These are phyloP conservation scores for Xiphophorus hellerii DNA, from an alignment of 2,113 vertebrate genomes.

Conservation along the genomic window DNA sequence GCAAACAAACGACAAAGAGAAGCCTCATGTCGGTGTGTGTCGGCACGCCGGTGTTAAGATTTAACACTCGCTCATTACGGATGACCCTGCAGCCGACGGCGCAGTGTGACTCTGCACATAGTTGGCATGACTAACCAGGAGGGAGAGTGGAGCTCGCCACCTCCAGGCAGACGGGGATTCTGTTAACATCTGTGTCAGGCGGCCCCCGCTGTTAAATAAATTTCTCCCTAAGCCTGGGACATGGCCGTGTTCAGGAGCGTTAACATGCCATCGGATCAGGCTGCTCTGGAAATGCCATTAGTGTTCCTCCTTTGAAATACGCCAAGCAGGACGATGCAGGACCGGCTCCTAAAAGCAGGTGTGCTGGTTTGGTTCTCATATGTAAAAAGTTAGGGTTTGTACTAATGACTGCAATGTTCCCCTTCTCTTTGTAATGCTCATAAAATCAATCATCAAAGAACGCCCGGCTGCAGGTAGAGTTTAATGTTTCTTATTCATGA, in stretches of 20 bases:
- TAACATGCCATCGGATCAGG: constrained; percentile 65
- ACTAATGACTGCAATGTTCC: background rate
- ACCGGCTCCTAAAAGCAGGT: constrained; percentile 53
- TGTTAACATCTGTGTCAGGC: constrained; percentile 71
- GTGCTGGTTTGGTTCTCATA: constrained; percentile 30
- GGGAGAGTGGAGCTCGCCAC: constrained; percentile 18
- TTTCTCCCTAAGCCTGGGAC: constrained; percentile 50
- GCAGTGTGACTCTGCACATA: constrained; percentile 43
- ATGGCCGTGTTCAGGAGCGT: constrained; percentile 55
- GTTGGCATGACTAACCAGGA: constrained; percentile 13
- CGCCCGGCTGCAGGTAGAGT: constrained; percentile 1
- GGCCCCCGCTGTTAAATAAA: constrained; percentile 66
- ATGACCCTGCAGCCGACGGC: constrained; percentile 30
- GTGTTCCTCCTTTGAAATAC: constrained; percentile 36
- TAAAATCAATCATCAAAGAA: constrained; percentile 26
- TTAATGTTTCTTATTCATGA: constrained; percentile 14
- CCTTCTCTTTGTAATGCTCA: constrained; percentile 10
- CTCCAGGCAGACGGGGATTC: constrained; percentile 66
- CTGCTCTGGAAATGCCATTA: constrained; percentile 62
- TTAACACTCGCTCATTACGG: constrained; percentile 32
- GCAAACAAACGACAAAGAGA: constrained; percentile 15
- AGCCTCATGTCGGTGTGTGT: background rate
- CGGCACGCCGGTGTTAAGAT: background rate
- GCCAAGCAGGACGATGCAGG: constrained; percentile 33
- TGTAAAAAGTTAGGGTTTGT: background rate